Base-by-base conservation (phyloP, 1,140 invertebrate genomes). In the Drosophila ogumai region DNA sequence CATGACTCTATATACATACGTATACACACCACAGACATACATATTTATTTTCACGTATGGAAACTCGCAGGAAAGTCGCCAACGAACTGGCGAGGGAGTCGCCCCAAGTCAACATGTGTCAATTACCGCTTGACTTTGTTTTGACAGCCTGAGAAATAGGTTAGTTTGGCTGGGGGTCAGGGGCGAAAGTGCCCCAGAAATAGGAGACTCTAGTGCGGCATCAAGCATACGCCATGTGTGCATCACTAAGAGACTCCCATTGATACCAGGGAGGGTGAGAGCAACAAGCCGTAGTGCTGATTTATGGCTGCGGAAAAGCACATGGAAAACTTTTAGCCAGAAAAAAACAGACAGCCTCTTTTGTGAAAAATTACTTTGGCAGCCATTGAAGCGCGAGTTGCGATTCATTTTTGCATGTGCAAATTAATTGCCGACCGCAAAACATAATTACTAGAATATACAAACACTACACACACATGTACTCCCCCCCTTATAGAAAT, bases 71-170 rank as follows among this genome's bases (percentile, higher is more conserved):
- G 7, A 32, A 61, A 32, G 9, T 28, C 55, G 43, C 56, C 22
- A 43, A 38, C 36, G 15, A 36, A n/a, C 22, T 19, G 41, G 17
- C 72, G 41, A 64, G 50, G 67, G 40, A 41, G 15, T 19, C 58
- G 41, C 60, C 22, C 47, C 61, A 57, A 84, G 80, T 81, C 77
- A 84, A 84, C 85, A 84, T 84, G 80, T 88, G 84, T 88, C 84
- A 88, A 88, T 88, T 88, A 90, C 81, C 65, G 75, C 64, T 90
- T 88, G 84, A 72, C 77, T 81, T 78, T 88, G 73, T 75, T 90
- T 90, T 84, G 85, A 81, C 77, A 90, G 68, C 67, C 71, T 71
- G 84, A 80, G 84, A 72, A 82, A 88, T 82, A 65, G 65, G 67
- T 80, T 88, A 47, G 55, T 40, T 73, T 67, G 19, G 36, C 43